Evolutionary conservation across 2,113 vertebrate species (phyloP).

Genomic region (Zapus hudsonius): DNA sequence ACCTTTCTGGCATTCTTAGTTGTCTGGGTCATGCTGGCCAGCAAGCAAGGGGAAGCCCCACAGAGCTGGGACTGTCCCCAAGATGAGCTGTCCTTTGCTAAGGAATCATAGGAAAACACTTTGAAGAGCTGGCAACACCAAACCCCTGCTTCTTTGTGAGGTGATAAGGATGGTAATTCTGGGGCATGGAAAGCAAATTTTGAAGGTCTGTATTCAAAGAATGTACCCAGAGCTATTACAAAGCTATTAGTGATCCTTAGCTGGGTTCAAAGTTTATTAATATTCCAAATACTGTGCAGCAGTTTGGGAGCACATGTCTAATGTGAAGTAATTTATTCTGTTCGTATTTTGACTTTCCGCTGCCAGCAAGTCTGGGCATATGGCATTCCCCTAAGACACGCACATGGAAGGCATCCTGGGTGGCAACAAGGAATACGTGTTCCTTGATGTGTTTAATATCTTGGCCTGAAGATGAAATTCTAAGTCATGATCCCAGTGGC

Average conservation of each 20-base stretch:
- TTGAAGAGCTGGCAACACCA: conserved; percentile 40
- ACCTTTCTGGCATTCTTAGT: conserved; percentile 22
- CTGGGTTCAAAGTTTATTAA: conserved; percentile 17
- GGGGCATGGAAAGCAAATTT: not conserved
- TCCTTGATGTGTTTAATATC: conserved; percentile 56
- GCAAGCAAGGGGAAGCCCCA: not conserved
- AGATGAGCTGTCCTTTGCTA: conserved; percentile 5
- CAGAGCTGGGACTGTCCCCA: conserved; percentile 31
- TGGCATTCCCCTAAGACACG: conserved; percentile 68
- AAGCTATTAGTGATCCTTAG: conserved; percentile 2
- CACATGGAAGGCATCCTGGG: conserved; percentile 51
- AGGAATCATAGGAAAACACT: conserved; percentile 24
- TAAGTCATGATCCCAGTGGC: not conserved
- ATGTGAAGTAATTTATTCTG: conserved; percentile 73
- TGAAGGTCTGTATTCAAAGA: conserved; percentile 14
- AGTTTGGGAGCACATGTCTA: conserved; percentile 50
- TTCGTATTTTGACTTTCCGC: conserved; percentile 66
- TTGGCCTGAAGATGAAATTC: conserved; percentile 64
- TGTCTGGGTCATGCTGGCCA: conserved; percentile 30
- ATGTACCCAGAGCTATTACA: conserved; percentile 2
- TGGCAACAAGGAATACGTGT: conserved; percentile 13
- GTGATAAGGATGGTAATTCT: conserved; percentile 13
- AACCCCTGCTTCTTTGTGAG: not conserved
- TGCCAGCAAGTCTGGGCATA: conserved; percentile 68
- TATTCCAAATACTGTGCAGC: conserved; percentile 58